Evolutionary conservation across 2,797 vertebrate species (phyloP).

Genomic region (Sebastes wilsoni): DNA sequence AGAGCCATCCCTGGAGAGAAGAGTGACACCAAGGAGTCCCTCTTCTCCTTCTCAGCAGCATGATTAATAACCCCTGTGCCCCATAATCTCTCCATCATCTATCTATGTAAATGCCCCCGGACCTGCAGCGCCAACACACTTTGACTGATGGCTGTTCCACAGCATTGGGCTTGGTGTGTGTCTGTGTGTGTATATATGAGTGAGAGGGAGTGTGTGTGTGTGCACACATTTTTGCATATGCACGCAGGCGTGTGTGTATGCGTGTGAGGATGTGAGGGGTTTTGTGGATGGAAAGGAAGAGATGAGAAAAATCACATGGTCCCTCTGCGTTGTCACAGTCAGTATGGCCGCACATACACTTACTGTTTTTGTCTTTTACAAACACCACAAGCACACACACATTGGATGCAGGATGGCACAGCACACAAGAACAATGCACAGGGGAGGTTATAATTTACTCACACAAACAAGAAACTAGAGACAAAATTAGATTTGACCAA

Average conservation of each 20-base stretch:
- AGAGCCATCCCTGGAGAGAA: conserved; percentile 71
- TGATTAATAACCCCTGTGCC: conserved; percentile 83
- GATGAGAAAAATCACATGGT: conserved; percentile 48
- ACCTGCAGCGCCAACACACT: conserved; percentile 74
- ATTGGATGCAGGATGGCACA: neutral
- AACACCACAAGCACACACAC: neutral
- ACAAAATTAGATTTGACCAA: conserved; percentile 42
- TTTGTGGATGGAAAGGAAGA: conserved; percentile 25
- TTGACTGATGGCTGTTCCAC: conserved; percentile 81
- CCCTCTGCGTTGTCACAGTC: conserved; percentile 4
- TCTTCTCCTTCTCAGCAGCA: conserved; percentile 63
- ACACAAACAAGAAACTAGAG: conserved; percentile 23
- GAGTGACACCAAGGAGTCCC: conserved; percentile 73
- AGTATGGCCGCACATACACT: conserved; percentile 10
- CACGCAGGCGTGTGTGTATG: conserved; percentile 8
- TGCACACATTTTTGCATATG: conserved; percentile 23
- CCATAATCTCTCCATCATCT: conserved; percentile 84
- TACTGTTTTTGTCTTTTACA: conserved; percentile 8
- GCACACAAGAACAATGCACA: conserved; percentile 24
- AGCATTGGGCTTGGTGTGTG: conserved; percentile 49
- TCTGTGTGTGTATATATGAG: conserved; percentile 22
- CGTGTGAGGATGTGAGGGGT: conserved; percentile 19
- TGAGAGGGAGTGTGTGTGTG: neutral
- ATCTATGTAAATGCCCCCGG: conserved; percentile 83
- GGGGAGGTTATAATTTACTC: conserved; percentile 26